Evolutionary conservation across 2,113 vertebrate species (phyloP).

Genomic region (Vulpes vulpes): DNA sequence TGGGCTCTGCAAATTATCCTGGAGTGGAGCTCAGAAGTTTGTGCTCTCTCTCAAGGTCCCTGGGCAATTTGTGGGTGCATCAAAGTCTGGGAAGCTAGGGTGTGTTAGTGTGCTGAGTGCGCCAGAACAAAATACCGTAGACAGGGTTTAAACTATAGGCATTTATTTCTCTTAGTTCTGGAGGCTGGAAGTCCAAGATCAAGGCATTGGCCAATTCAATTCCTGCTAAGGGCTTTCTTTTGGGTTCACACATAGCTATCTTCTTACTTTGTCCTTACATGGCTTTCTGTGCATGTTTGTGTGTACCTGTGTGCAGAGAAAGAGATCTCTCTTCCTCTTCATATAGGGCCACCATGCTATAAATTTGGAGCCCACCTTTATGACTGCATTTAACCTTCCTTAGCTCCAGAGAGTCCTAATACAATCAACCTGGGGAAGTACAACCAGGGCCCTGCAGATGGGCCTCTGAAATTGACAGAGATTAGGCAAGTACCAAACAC

Average conservation of each 20-base stretch:
- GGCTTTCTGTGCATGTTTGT: no score
- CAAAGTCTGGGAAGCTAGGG: neutral
- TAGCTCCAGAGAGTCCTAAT: neutral
- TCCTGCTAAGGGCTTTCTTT: neutral
- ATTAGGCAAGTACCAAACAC: no score
- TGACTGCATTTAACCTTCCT: neutral
- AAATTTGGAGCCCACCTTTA: neutral
- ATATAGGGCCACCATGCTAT: neutral
- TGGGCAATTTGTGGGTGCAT: fast-evolving
- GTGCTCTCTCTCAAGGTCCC: neutral
- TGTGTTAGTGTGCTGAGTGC: fast-evolving
- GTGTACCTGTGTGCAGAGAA: neutral
- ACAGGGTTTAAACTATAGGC: neutral
- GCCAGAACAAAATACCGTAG: no score
- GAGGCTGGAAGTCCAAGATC: neutral
- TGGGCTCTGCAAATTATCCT: neutral
- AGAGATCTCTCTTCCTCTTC: neutral
- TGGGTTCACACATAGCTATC: neutral
- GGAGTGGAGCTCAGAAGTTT: no score
- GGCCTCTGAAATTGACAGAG: neutral
- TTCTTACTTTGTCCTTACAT: neutral
- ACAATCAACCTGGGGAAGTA: no score
- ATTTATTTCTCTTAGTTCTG: neutral
- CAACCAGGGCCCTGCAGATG: neutral
- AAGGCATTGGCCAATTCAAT: no score